phyloP scores from a whole-genome alignment of 2,888 invertebrate species.

The Cosmorhoe ocellata region DNA sequence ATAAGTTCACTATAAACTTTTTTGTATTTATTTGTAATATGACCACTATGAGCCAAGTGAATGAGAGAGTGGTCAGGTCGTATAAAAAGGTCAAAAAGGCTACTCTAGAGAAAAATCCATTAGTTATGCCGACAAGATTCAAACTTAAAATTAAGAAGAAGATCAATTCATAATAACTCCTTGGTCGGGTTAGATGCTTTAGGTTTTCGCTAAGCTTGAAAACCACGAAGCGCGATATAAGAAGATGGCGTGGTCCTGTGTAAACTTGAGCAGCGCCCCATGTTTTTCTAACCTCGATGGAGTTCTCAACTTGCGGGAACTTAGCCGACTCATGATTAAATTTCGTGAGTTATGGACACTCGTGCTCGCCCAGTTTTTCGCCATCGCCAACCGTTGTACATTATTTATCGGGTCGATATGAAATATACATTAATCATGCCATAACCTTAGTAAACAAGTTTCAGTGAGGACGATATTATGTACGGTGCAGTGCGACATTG shows the following conservation, averaged over 20 bases:
- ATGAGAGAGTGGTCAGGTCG: too few species aligned
- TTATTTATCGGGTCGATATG: conserved; percentile 64
- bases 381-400: conserved; percentile 49
- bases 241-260: not conserved
- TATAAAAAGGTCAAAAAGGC: too few species aligned
- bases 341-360: conserved; percentile 67
- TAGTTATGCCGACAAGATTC: too few species aligned
- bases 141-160: too few species aligned
- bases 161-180: too few species aligned
- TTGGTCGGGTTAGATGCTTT: too few species aligned
- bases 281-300: conserved; percentile 26
- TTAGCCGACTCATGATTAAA: conserved; percentile 65
- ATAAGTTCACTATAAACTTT: too few species aligned
- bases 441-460: conserved; percentile 55
- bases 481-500: not conserved
- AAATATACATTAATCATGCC: conserved; percentile 64
- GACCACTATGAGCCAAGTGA: too few species aligned
- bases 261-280: conserved; percentile 12
- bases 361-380: conserved; percentile 58
- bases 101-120: too few species aligned
- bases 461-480: conserved; percentile 24
- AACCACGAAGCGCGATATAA: conserved; percentile 5
- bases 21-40: too few species aligned
- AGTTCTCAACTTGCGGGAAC: conserved; percentile 36
- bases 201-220: not conserved